phyloP scores from a whole-genome alignment of 2,797 vertebrate genomes.

The Aselliscus stoliczkanus region DNA sequence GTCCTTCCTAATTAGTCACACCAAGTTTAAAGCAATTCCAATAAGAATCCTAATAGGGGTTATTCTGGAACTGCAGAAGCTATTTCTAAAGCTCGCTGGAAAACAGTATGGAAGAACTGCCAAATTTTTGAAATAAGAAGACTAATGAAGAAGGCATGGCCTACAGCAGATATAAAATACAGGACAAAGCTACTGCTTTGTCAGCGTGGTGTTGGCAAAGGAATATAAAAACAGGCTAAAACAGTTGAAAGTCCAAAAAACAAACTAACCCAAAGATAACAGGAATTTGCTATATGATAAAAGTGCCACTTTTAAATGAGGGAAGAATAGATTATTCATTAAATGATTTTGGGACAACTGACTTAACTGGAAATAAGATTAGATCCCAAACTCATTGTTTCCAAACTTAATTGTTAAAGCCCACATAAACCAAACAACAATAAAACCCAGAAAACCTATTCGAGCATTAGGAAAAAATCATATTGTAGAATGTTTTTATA shows the following conservation, averaged over 20 bases:
- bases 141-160: neutral
- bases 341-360: neutral
- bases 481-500: neutral
- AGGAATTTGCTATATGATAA: neutral
- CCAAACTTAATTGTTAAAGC: neutral
- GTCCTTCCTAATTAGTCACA: neutral
- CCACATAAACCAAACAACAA: neutral
- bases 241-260: neutral
- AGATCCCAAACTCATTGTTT: neutral
- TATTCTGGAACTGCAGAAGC: neutral
- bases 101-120: neutral
- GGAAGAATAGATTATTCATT: neutral
- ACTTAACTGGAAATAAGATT: neutral
- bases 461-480: neutral
- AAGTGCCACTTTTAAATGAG: neutral
- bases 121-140: neutral
- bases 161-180: neutral
- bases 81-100: neutral
- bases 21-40: neutral
- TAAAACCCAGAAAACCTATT: neutral
- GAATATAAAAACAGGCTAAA: neutral
- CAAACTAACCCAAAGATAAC: neutral
- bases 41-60: neutral
- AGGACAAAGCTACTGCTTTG: neutral
- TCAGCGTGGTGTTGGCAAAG: neutral